Base-by-base conservation (phyloP, 2,888 invertebrate genomes). In the Ophion ellenae region DNA sequence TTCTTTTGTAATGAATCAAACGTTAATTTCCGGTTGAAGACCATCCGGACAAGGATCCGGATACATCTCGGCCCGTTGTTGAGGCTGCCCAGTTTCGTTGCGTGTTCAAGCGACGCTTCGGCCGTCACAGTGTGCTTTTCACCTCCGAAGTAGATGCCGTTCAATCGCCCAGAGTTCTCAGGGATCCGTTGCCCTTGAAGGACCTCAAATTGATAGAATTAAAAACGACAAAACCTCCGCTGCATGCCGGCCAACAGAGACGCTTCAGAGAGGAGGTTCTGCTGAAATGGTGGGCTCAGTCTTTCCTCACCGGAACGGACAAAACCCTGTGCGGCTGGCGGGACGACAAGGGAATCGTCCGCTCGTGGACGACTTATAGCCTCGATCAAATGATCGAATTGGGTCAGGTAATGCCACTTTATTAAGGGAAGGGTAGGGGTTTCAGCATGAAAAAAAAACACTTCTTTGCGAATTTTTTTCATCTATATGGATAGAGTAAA, bases 61-160 rank as follows among this genome's bases (percentile, higher is more conserved):
- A 96, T 86, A 95, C 95, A 53, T 90, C 94, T 67, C 87, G 89
- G 10, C 96, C 96, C n/a, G 95, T 96, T 0, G 95, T 96, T 93
- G 96, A 96, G 90, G 95, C 94, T 88, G 96, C 96, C 90, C 96
- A 96, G 90, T 97, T 96, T 91, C 95, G 95, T 84, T 95, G 96
- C 80, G 95, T 97, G 3, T 96, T 96, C 86, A 94, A 94, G 86
- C 95, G 96, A 14, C 94, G 95, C 85, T 92, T 97, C 64, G 95
- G 95, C 57, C 88, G 93, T 0, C 96, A 96, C 90, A 95, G 94
- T 47, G 92, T 97, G 85, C 92, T 97, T 1, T 97, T 96, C 94
- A 96, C 95, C n/a, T 97, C 97, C 20, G 97, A 97, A 94, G 96
- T 97, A 94, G 97, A 97, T 95, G 97, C 97, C 1, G 94, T 95